These are phyloP conservation scores for Carollia perspicillata DNA, from an alignment of 2,113 vertebrate genomes.

Conservation along the genomic window DNA sequence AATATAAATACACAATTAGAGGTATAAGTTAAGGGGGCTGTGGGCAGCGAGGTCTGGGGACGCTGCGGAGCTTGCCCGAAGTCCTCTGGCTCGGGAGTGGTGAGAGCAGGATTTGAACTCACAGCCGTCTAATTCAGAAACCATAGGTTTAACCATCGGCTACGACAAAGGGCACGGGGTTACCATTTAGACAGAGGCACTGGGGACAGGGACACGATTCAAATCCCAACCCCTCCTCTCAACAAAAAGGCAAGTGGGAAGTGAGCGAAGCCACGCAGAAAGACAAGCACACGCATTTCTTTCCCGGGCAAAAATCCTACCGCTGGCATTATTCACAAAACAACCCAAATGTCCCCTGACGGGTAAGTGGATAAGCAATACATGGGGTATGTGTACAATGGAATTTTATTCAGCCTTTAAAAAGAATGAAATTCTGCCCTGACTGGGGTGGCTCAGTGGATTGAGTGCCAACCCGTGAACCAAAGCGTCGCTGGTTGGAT, in stretches of 20 bases:
- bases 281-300: neutral
- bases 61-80: neutral
- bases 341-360: neutral
- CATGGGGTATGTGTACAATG: fast-evolving
- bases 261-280: neutral
- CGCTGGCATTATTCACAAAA: neutral
- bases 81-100: neutral
- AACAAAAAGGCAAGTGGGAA: neutral
- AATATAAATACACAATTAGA: neutral
- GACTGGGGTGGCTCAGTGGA: too few species aligned
- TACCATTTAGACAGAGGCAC: neutral
- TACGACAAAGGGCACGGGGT: neutral
- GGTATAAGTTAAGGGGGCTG: neutral
- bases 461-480: too few species aligned
- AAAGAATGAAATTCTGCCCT: neutral
- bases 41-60: neutral
- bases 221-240: neutral
- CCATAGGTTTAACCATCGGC: neutral
- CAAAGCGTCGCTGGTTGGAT: too few species aligned
- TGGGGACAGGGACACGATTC: neutral
- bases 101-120: neutral
- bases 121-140: neutral
- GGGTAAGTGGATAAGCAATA: neutral
- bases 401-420: neutral
- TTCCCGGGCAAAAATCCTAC: neutral